phyloP scores from a whole-genome alignment of 2,797 vertebrate genomes.

The Gymnocypris eckloni region DNA sequence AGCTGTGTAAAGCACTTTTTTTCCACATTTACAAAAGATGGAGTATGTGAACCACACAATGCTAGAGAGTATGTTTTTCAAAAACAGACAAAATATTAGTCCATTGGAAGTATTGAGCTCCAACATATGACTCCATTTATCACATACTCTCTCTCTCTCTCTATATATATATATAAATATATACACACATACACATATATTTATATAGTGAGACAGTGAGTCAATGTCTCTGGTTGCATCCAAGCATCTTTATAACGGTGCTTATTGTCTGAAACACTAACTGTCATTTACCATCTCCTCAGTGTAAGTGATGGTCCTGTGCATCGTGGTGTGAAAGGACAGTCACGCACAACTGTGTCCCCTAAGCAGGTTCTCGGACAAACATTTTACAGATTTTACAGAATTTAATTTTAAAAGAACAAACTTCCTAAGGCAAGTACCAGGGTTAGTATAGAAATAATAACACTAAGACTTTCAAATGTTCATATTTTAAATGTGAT shows the following conservation, averaged over 20 bases:
- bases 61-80: background rate
- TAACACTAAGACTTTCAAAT: no score
- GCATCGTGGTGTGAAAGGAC: slow-evolving; percentile 42
- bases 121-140: background rate
- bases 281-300: slow-evolving; percentile 43
- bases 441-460: background rate
- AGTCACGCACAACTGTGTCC: slow-evolving; percentile 37
- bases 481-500: no score
- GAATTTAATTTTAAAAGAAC: background rate
- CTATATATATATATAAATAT: no score
- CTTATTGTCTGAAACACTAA: slow-evolving; percentile 46
- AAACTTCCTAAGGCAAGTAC: background rate
- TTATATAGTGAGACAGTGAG: no score
- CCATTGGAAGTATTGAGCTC: background rate
- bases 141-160: background rate
- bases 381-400: slow-evolving; percentile 19
- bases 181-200: no score
- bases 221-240: slow-evolving; percentile 28
- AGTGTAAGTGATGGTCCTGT: slow-evolving; percentile 41
- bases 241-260: slow-evolving; percentile 16
- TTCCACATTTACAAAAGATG: background rate
- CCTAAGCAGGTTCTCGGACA: slow-evolving; percentile 32
- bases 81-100: background rate
- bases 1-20: background rate
- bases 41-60: background rate